Evolutionary conservation across 1,140 invertebrate species (phyloP).

Genomic region (Bombus soroeensis): DNA sequence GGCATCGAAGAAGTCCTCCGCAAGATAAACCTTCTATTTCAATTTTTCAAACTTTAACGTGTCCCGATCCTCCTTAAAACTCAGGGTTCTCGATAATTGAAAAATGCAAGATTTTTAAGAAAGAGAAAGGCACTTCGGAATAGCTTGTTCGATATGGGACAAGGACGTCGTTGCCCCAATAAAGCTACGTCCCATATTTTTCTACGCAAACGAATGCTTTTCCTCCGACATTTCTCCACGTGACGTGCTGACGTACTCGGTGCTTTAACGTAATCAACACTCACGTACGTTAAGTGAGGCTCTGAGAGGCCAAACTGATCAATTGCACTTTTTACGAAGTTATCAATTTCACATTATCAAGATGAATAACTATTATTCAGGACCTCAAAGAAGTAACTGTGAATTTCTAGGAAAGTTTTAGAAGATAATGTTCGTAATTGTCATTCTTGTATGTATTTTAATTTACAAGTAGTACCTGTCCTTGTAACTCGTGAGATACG

Average conservation of each 20-base stretch:
- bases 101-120: neutral
- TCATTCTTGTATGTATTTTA: no score
- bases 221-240: neutral
- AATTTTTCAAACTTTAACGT: neutral
- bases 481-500: no score
- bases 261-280: no score
- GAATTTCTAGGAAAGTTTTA: no score
- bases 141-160: neutral
- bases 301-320: no score
- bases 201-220: neutral
- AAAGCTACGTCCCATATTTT: neutral
- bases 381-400: no score
- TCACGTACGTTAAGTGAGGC: no score
- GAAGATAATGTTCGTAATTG: no score
- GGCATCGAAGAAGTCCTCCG: neutral
- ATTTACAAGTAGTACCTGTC: no score
- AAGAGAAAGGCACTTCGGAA: neutral
- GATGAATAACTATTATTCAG: no score
- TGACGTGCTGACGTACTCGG: neutral
- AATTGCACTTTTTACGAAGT: no score
- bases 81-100: conserved; percentile 8
- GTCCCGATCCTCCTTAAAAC: neutral
- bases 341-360: no score
- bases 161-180: conserved; percentile 20
- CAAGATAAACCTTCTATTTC: neutral